Percentiles rank a stretch among this genome's conserved stretches.
Conservation (phyloP, 1,140 invertebrate species). For the Drosophila lini region DNA sequence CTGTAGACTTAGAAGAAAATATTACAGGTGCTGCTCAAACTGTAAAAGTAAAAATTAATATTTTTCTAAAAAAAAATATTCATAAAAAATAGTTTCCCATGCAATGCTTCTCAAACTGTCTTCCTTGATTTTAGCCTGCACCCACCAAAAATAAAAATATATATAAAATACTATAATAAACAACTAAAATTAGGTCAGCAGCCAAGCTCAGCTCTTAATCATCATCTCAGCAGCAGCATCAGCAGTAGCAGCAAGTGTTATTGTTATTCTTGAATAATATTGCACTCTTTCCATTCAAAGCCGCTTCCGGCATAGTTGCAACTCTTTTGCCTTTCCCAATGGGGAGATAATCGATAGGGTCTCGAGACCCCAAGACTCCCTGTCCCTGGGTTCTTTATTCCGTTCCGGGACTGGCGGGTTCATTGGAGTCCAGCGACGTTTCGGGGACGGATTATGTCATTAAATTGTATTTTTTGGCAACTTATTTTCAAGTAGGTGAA, state of each 20-base stretch:
- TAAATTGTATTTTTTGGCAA: conserved; percentile 43
- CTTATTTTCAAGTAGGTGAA: conserved; percentile 10
- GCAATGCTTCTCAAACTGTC: conserved; percentile 29
- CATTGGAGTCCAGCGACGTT: conserved; percentile 9
- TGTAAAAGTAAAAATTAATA: not conserved
- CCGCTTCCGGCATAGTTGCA: conserved; percentile 43
- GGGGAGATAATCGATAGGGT: conserved; percentile 37
- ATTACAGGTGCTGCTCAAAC: conserved; percentile 6
- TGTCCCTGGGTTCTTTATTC: conserved; percentile 8
- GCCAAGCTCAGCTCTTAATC: conserved; percentile 61
- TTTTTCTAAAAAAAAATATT: not conserved
- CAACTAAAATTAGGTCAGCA: conserved; percentile 64
- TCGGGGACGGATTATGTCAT: conserved; percentile 36
- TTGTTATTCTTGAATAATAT: conserved; percentile 45
- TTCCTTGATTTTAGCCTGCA: not conserved
- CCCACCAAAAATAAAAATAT: conserved; percentile 9
- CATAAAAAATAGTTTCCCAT: not conserved
- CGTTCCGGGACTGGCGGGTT: conserved; percentile 21
- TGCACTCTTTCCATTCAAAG: conserved; percentile 35
- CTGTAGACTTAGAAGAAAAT: not conserved
- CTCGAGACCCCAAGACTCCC: conserved; percentile 5
- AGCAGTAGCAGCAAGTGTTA: conserved; percentile 22
- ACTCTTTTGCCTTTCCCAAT: conserved; percentile 41
- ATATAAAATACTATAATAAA: conserved; percentile 17
- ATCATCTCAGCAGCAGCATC: conserved; percentile 4